phyloP scores from a whole-genome alignment of 2,113 vertebrate genomes.

The Cryptomyrus ogoouensis region DNA sequence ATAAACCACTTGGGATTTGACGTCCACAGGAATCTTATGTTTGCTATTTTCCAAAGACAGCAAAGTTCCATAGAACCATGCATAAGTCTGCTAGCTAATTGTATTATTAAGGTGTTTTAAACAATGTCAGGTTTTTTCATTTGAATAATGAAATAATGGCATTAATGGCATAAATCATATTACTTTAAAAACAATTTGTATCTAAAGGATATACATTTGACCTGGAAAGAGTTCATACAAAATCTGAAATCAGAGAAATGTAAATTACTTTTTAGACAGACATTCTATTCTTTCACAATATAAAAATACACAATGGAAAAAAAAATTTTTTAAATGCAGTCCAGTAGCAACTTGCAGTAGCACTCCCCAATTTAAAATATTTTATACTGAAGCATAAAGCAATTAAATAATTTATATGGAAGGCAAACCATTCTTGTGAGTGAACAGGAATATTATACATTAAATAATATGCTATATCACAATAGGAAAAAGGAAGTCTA shows the following conservation, averaged over 20 bases:
- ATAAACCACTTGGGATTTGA: conserved; percentile 14
- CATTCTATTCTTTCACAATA: not conserved
- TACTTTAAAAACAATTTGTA: not conserved
- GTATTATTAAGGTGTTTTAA: not conserved
- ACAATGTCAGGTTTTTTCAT: not conserved
- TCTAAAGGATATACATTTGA: not conserved
- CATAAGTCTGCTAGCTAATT: not conserved
- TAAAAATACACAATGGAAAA: not conserved
- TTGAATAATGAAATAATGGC: not conserved
- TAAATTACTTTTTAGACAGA: not conserved
- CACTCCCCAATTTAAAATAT: not conserved
- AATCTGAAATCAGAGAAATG: not conserved
- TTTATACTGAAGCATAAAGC: not conserved
- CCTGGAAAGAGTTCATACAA: not conserved
- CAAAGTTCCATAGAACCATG: not conserved
- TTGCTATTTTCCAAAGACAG: not conserved
- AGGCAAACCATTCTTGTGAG: not conserved
- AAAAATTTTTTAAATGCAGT: not conserved
- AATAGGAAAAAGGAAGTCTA: not conserved
- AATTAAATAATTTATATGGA: not conserved
- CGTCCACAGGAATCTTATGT: not conserved
- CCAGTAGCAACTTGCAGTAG: not conserved
- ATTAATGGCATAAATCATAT: not conserved
- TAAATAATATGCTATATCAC: not conserved
- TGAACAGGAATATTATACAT: not conserved